These are phyloP conservation scores for Magallana nippona DNA, from an alignment of 2,888 invertebrate genomes.

Conservation along the genomic window DNA sequence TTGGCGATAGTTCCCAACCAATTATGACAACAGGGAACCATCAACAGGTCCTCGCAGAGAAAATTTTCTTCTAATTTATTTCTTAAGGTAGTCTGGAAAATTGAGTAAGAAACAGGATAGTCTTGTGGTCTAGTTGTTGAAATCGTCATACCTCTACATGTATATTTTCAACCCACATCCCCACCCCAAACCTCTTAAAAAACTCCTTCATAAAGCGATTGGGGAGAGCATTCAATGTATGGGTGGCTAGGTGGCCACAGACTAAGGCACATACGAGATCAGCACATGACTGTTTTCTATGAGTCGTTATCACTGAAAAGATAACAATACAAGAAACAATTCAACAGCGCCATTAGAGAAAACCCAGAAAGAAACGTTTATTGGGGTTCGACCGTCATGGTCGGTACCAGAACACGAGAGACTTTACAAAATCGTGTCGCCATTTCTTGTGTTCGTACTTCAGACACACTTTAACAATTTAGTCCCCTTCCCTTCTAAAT, in stretches of 20 bases:
- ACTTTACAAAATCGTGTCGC: background rate
- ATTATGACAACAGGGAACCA: constrained; percentile 29
- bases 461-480: background rate
- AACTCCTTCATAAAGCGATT: too few species aligned
- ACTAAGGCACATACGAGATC: background rate
- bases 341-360: background rate
- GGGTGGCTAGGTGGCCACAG: background rate
- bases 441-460: constrained; percentile 11
- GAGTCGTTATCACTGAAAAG: background rate
- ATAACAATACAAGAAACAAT: background rate
- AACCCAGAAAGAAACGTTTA: background rate
- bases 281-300: background rate
- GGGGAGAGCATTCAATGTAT: too few species aligned
- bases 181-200: too few species aligned
- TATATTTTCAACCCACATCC: too few species aligned
- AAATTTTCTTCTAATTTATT: background rate
- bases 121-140: background rate
- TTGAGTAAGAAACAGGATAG: background rate
- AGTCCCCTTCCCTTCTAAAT: too few species aligned
- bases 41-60: constrained; percentile 4
- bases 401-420: background rate
- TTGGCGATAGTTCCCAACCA: constrained; percentile 1
- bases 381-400: constrained; percentile 2
- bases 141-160: too few species aligned
- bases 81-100: background rate